Base-by-base conservation (phyloP, 2,113 vertebrate genomes). In the Cnemophilus loriae region DNA sequence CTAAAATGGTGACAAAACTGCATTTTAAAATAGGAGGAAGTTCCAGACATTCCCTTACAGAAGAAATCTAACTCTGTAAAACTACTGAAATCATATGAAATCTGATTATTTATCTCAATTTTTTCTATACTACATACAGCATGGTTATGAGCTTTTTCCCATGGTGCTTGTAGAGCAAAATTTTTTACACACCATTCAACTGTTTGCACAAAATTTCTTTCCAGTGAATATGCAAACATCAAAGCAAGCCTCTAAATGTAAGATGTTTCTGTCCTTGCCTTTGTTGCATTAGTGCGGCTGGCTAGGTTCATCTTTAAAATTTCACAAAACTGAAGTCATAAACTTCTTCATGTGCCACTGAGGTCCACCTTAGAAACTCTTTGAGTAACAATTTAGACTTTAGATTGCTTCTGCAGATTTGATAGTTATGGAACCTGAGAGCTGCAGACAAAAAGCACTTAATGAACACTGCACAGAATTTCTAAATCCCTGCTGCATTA, bases 101-200 rank as follows among this genome's bases (percentile, higher is more conserved):
- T 4, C 10, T 46, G 2, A 6, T 78, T 37, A 49, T 55, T 57
- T 28, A 10, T 49, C n/a, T 67, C 42, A 57, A 44, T 70, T 41
- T 41, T 70, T 52, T 24, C 22, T 35, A 2, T 3, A 24, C 3
- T 50, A 15, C 12, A 15, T 0, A 23, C 4, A 19, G 15, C 4
- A 24, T 13, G 4, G 8, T 56, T 61, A 57, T 7, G 7, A 79
- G 10, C 27, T 79, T 79, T 81, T 83, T 73, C 37, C 37, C 16
- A 37, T 3, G 9, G 26, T 20, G 35, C 35, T 68, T 71, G 33
- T 12, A 9, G 7, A 80, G 37, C 9, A 73, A 65, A 6, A 32
- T 19, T 4, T 35, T 82, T 47, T 64, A 56, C 10, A n/a, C 23
- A 64, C 3, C 7, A n/a, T 64, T 84, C 27, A 55, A 17, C 0